Conservation (phyloP, 1,140 invertebrate species). For the Philotrypesis tridentata region DNA sequence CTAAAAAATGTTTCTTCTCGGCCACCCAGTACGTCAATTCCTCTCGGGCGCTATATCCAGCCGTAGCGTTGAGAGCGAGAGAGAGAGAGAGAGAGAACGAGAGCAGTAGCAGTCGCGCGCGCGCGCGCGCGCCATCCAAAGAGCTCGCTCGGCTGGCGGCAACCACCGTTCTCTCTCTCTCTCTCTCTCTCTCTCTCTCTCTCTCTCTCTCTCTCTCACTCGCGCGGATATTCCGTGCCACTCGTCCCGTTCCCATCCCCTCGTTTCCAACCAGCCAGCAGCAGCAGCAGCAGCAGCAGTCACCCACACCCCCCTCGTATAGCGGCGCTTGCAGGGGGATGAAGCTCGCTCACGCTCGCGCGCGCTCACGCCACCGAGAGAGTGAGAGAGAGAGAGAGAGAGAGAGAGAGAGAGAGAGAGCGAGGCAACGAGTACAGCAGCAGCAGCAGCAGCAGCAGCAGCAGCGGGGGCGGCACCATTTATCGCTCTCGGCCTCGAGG, state of each 20-base stretch:
- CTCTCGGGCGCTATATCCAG: neutral
- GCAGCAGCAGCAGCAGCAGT: neutral
- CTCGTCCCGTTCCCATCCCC: neutral
- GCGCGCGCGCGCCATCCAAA: neutral
- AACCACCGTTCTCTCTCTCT: conserved; percentile 10
- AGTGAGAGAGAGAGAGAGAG: conserved; percentile 29
- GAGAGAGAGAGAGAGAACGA: neutral
- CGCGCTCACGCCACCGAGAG: neutral
- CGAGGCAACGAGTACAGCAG: neutral
- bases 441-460: too few species aligned
- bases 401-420: too few species aligned
- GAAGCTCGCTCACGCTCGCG: conserved; percentile 19
- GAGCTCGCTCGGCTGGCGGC: conserved; percentile 26
- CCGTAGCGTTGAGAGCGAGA: neutral
- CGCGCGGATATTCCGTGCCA: conserved; percentile 8
- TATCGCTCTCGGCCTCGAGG: conserved; percentile 66
- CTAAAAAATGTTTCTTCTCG: neutral
- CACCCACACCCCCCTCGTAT: neutral
- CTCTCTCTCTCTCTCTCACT: neutral
- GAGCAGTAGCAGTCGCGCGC: neutral
- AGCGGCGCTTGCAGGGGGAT: conserved; percentile 31
- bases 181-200: neutral
- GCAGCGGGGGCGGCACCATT: conserved; percentile 65
- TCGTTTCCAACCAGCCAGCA: conserved; percentile 15
- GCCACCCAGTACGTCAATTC: neutral